These are phyloP conservation scores for Danionella dracula DNA, from an alignment of 2,797 vertebrate genomes.

Conservation along the genomic window DNA sequence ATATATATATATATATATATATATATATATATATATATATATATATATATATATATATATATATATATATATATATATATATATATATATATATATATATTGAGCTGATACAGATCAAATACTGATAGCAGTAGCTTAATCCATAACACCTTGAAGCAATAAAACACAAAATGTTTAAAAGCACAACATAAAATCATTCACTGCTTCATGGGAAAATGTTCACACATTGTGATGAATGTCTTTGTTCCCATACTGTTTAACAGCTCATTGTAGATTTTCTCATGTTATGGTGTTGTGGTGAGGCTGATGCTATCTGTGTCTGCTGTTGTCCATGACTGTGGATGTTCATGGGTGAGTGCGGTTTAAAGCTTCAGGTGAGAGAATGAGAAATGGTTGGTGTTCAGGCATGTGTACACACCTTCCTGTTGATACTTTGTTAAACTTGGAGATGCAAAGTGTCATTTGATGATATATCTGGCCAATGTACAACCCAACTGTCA, in stretches of 20 bases:
- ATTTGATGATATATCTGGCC: neutral
- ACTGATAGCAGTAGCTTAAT: too few relatives aligned
- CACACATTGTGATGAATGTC: neutral
- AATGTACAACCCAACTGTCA: too few relatives aligned
- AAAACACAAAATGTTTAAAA: neutral
- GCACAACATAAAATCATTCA: too few relatives aligned
- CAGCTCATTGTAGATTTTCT: conserved; percentile 23
- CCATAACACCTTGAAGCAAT: too few relatives aligned
- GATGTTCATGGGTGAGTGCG: conserved; percentile 16
- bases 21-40: too few relatives aligned
- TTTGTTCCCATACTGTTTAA: neutral
- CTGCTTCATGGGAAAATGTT: neutral
- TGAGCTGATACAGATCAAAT: too few relatives aligned
- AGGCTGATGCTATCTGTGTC: conserved; percentile 35
- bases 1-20: too few relatives aligned
- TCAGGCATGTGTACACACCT: neutral
- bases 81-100: too few relatives aligned
- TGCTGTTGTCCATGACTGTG: conserved; percentile 27
- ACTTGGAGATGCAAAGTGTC: neutral
- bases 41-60: too few relatives aligned
- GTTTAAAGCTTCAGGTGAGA: neutral
- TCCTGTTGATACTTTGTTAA: neutral
- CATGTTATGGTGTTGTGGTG: conserved; percentile 2
- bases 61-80: too few relatives aligned
- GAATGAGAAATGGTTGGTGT: neutral